Conservation (phyloP, 2,797 vertebrate species). For the Toxotes lorentzi region DNA sequence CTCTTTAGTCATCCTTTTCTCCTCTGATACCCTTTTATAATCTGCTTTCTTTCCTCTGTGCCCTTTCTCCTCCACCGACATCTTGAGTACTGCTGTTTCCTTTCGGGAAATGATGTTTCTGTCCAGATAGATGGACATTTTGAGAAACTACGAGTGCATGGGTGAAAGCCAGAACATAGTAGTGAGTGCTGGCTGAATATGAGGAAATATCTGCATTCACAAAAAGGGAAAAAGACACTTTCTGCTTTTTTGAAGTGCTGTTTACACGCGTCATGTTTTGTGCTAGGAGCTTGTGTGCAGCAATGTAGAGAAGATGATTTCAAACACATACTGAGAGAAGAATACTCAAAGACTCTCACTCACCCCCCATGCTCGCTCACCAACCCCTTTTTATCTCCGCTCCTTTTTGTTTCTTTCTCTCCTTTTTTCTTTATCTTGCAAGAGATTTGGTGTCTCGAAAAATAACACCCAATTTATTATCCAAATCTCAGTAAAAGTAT, state of each 20-base stretch:
- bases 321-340: slow-evolving; percentile 24
- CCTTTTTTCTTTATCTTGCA: slow-evolving; percentile 25
- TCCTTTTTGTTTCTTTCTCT: slow-evolving; percentile 25
- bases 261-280: slow-evolving; percentile 15
- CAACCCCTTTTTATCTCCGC: slow-evolving; percentile 1
- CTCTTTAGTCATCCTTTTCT: slow-evolving; percentile 72
- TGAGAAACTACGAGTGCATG: not conserved
- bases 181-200: not conserved
- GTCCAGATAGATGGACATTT: slow-evolving; percentile 47
- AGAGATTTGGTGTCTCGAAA: slow-evolving; percentile 68
- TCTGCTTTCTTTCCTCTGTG: slow-evolving; percentile 59
- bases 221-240: slow-evolving; percentile 12
- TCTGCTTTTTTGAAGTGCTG: not conserved
- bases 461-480: slow-evolving; percentile 74
- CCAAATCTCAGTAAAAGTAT: slow-evolving; percentile 72
- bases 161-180: not conserved
- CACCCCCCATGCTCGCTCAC: slow-evolving; percentile 6
- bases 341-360: slow-evolving; percentile 15
- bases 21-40: slow-evolving; percentile 66
- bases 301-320: slow-evolving; percentile 24
- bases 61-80: slow-evolving; percentile 37
- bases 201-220: slow-evolving; percentile 1
- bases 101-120: slow-evolving; percentile 44
- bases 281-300: not conserved
- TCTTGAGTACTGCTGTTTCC: slow-evolving; percentile 26